A percentile compares a stretch with the other conserved stretches of the same genome.
Evolutionary conservation across 2,888 invertebrate genomes (phyloP).

Genomic region (Campoplex capitator): DNA sequence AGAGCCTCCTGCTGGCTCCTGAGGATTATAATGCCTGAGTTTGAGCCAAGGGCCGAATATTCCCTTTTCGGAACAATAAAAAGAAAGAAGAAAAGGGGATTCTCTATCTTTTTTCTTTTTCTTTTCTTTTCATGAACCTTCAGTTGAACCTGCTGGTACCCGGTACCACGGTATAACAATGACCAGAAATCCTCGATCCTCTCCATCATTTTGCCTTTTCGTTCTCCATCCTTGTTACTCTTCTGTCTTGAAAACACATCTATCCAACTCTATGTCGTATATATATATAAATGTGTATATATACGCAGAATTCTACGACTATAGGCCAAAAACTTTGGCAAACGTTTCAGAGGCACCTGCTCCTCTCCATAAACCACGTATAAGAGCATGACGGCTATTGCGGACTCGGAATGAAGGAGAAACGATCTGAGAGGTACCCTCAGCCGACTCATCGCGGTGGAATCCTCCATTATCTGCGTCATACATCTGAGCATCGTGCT

Average conservation of each 20-base stretch:
- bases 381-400: slow-evolving; percentile 48
- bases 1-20: slow-evolving; percentile 53
- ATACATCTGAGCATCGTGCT: slow-evolving; percentile 64
- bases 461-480: slow-evolving; percentile 71
- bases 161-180: slow-evolving; percentile 55
- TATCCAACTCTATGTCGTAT: neutral
- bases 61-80: slow-evolving; percentile 29
- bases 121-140: slow-evolving; percentile 56
- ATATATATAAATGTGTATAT: neutral
- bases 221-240: slow-evolving; percentile 44
- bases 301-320: slow-evolving; percentile 18
- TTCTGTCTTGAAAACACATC: slow-evolving; percentile 3
- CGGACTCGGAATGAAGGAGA: slow-evolving; percentile 13
- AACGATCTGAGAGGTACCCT: slow-evolving; percentile 48
- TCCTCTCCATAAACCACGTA: slow-evolving; percentile 65
- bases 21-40: slow-evolving; percentile 53
- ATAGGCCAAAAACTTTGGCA: slow-evolving; percentile 59
- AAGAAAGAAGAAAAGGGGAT: slow-evolving; percentile 46
- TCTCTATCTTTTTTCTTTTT: slow-evolving; percentile 55
- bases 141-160: slow-evolving; percentile 69
- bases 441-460: slow-evolving; percentile 70
- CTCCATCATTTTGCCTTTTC: slow-evolving; percentile 60
- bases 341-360: slow-evolving; percentile 65
- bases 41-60: slow-evolving; percentile 24
- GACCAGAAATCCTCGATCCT: slow-evolving; percentile 59